These are phyloP conservation scores for Coregonus clupeaformis DNA, from an alignment of 2,113 vertebrate genomes.

Conservation along the genomic window DNA sequence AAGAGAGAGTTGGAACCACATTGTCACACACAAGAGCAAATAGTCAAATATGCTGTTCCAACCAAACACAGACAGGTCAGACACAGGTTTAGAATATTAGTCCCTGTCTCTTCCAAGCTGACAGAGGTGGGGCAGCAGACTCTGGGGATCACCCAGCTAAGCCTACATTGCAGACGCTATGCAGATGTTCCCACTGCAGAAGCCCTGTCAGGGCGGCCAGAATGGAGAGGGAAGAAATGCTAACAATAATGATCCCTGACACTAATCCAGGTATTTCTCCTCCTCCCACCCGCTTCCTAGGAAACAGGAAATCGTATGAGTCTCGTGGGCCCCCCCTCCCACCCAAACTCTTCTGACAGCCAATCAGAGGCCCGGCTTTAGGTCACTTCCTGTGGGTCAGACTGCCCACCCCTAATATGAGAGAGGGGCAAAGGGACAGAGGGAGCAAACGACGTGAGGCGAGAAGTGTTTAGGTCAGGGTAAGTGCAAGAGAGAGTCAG, in stretches of 20 bases:
- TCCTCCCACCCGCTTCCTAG: conserved; percentile 33
- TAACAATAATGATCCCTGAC: conserved; percentile 72
- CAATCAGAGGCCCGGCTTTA: conserved; percentile 49
- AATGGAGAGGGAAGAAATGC: conserved; percentile 54
- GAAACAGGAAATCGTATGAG: too few species aligned
- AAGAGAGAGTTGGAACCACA: neutral
- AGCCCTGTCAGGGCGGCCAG: conserved; percentile 27
- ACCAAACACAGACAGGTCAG: neutral
- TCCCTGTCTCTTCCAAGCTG: conserved; percentile 24
- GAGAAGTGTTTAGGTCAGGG: conserved; percentile 5
- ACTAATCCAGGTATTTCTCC: conserved; percentile 70
- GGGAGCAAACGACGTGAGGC: conserved; percentile 43
- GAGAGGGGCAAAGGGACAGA: conserved; percentile 29
- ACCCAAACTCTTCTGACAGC: conserved; percentile 20
- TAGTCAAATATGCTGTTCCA: conserved; percentile 17
- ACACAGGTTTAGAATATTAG: conserved; percentile 7
- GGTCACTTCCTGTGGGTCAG: conserved; percentile 51
- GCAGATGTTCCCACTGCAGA: conserved; percentile 49
- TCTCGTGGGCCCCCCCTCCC: conserved; percentile 29
- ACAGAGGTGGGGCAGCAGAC: conserved; percentile 57
- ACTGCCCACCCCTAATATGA: conserved; percentile 39
- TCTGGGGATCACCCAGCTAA: conserved; percentile 48
- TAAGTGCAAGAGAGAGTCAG: conserved; percentile 18
- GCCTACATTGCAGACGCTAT: conserved; percentile 52
- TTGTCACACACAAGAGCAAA: conserved; percentile 19